Evolutionary conservation across 2,113 vertebrate genomes (phyloP), one percentile per base, ranked within the genome.

Genomic region (Riparia riparia): DNA sequence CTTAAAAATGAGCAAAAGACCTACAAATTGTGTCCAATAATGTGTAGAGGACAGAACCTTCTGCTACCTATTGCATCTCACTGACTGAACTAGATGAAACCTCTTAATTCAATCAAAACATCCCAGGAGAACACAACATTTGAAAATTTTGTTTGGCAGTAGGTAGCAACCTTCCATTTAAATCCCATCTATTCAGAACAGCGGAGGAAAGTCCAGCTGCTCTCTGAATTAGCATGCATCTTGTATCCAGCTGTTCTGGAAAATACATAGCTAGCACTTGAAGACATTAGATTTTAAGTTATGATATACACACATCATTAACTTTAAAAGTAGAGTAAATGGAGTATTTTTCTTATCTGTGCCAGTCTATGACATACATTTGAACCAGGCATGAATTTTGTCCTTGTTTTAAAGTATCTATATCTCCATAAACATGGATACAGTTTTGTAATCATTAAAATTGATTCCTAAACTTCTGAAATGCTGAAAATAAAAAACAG

Each of bases 261-360:
- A 91, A 95, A 91, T 90, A 82, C 56, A 71, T 39, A 93, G 64
- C 58, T 84, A 92, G 64, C 71, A 92, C 84, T 95, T 84, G 51
- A 92, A 95, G 70, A 93, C 69, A 79, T 90, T 83, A 87, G 25
- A 87, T 72, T 96, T 86, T 85, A 72, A 76, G 26, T 89, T 96
- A 80, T 82, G 84, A 91, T 78, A 74, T 74, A 82, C 42, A 56
- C 54, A 82, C 51, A 87, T 49, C 54, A 90, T 95, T 92, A 96
- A 71, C 56, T 74, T 92, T 94, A 90, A 85, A 94, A 83, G 45
- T 53, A 63, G 21, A 73, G 45, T 24, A 91, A 85, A 83, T 82
- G 7, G 34, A 81, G 37, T 63, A 68, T 49, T 83, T 86, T 86
- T 65, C 76, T 58, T 87, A n/a, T 78, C 61, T 85, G 51, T 88